Percentiles rank a stretch among this genome's conserved stretches.
phyloP scores from a whole-genome alignment of 2,797 vertebrate species.

The Girardinus metallicus region DNA sequence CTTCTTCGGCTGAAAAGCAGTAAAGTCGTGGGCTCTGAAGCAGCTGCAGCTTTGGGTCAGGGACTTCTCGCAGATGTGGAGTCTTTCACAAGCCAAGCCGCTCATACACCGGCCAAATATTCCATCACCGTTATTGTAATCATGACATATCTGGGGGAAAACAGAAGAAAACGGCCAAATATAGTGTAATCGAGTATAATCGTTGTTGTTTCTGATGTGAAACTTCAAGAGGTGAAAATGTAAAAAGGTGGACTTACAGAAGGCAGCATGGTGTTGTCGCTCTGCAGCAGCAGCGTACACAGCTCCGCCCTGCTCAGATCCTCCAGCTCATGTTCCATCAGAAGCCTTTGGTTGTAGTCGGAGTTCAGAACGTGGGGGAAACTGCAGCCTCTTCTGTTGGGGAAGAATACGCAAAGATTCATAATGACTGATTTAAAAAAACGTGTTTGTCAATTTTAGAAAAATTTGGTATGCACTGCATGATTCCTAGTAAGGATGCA shows the following conservation, averaged over 20 bases:
- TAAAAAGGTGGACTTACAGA: conserved; percentile 46
- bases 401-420: background rate
- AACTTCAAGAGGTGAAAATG: background rate
- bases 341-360: conserved; percentile 35
- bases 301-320: conserved; percentile 65
- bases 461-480: background rate
- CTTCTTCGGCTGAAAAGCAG: conserved; percentile 62
- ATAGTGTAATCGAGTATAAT: no score
- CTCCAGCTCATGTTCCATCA: conserved; percentile 53
- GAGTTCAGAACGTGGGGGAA: conserved; percentile 67
- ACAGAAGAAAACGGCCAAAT: background rate
- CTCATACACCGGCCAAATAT: conserved; percentile 60
- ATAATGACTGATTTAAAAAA: background rate
- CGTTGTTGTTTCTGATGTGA: background rate
- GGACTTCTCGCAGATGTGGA: conserved; percentile 76
- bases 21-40: conserved; percentile 64
- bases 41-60: conserved; percentile 64
- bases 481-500: background rate
- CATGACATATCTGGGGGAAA: conserved; percentile 65
- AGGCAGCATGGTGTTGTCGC: conserved; percentile 68
- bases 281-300: conserved; percentile 75
- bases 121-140: conserved; percentile 77
- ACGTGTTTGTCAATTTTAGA: background rate
- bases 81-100: conserved; percentile 50
- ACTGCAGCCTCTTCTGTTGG: conserved; percentile 55